These are phyloP conservation scores for Elaphurus davidianus DNA, from an alignment of 2,113 vertebrate genomes.

Conservation along the genomic window DNA sequence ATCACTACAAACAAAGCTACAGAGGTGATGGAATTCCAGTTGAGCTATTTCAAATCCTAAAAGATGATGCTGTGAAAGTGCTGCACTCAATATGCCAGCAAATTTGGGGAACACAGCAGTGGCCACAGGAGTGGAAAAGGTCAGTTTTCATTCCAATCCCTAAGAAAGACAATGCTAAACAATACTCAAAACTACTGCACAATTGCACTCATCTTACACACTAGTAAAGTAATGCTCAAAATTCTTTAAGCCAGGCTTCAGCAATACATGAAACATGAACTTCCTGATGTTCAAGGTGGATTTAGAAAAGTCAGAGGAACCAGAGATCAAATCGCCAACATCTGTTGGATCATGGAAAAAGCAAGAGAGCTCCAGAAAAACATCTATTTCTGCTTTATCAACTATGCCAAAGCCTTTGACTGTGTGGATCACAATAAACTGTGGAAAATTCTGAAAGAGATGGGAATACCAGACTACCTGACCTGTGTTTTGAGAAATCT, in stretches of 20 bases:
- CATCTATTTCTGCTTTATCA: neutral
- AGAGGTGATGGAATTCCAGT: neutral
- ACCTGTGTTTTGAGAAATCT: neutral
- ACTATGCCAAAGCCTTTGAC: neutral
- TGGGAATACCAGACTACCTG: neutral
- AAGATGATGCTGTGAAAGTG: neutral
- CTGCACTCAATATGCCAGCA: neutral
- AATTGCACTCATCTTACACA: accelerated
- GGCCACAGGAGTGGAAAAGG: neutral
- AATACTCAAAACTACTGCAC: accelerated
- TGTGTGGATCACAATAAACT: neutral
- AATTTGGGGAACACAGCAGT: neutral
- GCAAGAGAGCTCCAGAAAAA: neutral
- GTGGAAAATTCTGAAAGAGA: neutral
- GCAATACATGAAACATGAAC: accelerated
- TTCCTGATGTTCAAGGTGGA: neutral
- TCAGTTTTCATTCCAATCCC: neutral
- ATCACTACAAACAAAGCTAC: neutral
- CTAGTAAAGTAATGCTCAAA: neutral
- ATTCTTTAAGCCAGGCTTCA: neutral
- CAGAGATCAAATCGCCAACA: neutral
- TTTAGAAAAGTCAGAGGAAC: neutral
- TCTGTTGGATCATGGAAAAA: neutral
- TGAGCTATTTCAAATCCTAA: neutral
- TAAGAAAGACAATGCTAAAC: neutral